These are phyloP conservation scores for Monoplex corrugatus DNA, from an alignment of 2,888 invertebrate species.

Conservation along the genomic window DNA sequence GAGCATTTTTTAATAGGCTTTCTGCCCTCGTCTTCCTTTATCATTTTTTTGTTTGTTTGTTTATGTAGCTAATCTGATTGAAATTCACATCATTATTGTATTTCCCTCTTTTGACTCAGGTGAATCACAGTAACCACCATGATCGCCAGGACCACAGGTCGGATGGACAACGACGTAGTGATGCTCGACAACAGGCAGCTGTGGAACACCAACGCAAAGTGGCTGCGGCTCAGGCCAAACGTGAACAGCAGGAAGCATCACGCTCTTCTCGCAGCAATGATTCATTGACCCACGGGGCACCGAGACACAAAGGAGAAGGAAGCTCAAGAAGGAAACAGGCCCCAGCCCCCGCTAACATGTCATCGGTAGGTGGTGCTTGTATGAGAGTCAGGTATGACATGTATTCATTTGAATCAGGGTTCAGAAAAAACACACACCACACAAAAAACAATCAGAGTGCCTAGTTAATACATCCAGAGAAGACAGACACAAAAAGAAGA, in stretches of 20 bases:
- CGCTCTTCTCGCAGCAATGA: not conserved
- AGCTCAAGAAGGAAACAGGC: conserved; percentile 18
- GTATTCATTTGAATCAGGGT: not conserved
- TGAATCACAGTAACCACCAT: conserved; percentile 43
- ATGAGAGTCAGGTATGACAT: too few relatives aligned
- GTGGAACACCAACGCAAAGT: conserved; percentile 34
- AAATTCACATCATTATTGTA: too few relatives aligned
- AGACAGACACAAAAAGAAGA: too few relatives aligned
- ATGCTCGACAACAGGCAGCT: conserved; percentile 3
- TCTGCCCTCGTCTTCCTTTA: too few relatives aligned
- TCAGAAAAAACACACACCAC: too few relatives aligned
- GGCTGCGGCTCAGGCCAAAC: conserved; percentile 35
- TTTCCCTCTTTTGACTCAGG: too few relatives aligned
- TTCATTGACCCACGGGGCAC: conserved; percentile 37
- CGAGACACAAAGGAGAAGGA: conserved; percentile 11
- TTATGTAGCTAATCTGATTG: too few relatives aligned
- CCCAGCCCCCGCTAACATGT: conserved; percentile 29
- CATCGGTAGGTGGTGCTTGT: not conserved
- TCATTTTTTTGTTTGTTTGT: too few relatives aligned
- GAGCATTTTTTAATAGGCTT: too few relatives aligned
- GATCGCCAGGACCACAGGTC: conserved; percentile 24
- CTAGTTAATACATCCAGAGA: too few relatives aligned
- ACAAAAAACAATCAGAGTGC: too few relatives aligned
- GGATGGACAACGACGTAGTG: conserved; percentile 19
- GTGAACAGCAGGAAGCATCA: conserved; percentile 38